Evolutionary conservation across 2,797 vertebrate genomes (phyloP).

Genomic region (Alcedo quadribrachys): DNA sequence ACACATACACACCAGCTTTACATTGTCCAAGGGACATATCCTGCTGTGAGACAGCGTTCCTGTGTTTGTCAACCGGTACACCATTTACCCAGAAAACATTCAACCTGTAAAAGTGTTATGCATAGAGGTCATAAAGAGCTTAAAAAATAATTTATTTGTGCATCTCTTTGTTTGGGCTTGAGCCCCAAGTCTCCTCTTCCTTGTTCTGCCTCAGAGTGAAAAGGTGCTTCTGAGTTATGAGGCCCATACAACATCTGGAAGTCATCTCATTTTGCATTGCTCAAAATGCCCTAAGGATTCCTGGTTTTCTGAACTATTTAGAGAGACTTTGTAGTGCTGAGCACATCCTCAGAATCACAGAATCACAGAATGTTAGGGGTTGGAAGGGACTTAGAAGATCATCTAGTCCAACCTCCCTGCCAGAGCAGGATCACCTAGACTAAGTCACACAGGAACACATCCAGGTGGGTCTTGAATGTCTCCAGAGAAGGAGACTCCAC

Average conservation of each 20-base stretch:
- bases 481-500: no score
- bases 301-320: neutral
- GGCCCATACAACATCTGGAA: neutral
- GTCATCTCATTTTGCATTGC: neutral
- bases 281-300: neutral
- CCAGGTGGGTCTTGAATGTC: no score
- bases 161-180: neutral
- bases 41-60: neutral
- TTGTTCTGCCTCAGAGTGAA: neutral
- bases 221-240: neutral
- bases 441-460: no score
- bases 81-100: neutral
- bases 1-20: neutral
- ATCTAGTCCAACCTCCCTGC: no score
- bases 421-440: no score
- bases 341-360: neutral
- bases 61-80: neutral
- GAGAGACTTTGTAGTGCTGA: neutral
- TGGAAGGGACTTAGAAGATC: no score
- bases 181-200: neutral
- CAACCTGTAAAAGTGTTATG: neutral
- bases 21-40: neutral
- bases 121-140: neutral
- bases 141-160: neutral
- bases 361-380: no score